A percentile compares a stretch with the other conserved stretches of the same genome.
These are phyloP conservation scores for Thysanoteuthis rhombus DNA, from an alignment of 2,888 invertebrate species.

Conservation along the genomic window DNA sequence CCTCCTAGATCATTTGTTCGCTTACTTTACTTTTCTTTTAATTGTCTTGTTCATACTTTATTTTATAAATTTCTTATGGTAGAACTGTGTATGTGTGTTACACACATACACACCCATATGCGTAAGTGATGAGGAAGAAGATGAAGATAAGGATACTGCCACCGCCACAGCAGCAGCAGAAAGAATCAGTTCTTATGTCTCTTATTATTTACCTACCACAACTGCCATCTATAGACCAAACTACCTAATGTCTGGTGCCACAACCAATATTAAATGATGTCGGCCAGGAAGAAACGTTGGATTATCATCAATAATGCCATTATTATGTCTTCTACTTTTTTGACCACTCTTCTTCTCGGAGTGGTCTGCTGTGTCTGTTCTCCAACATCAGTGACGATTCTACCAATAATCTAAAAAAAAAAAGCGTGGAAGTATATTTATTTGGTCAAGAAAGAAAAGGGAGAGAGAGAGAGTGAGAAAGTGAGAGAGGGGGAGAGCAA, in stretches of 20 bases:
- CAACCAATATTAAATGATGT: constrained; percentile 13
- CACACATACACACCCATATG: not conserved
- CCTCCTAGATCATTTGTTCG: not conserved
- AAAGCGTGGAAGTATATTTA: no score
- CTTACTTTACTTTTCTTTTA: not conserved
- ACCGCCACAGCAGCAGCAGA: not conserved
- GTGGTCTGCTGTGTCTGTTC: not conserved
- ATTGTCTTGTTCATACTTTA: not conserved
- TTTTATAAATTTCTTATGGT: not conserved
- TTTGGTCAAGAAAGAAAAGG: not conserved
- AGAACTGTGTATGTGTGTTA: not conserved
- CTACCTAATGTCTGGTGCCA: constrained; percentile 12
- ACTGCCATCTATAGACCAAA: not conserved
- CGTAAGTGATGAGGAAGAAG: not conserved
- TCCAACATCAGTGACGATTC: not conserved
- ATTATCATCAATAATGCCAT: not conserved
- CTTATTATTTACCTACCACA: not conserved
- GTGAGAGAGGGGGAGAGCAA: not conserved
- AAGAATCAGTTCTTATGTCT: not conserved
- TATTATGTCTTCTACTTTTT: not conserved
- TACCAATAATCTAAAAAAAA: not conserved
- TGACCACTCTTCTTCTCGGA: not conserved
- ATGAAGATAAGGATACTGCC: not conserved
- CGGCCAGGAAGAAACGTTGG: constrained; percentile 27
- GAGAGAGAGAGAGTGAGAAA: not conserved